Conservation (phyloP, 2,113 vertebrate species). For the Eulemur rufifrons region DNA sequence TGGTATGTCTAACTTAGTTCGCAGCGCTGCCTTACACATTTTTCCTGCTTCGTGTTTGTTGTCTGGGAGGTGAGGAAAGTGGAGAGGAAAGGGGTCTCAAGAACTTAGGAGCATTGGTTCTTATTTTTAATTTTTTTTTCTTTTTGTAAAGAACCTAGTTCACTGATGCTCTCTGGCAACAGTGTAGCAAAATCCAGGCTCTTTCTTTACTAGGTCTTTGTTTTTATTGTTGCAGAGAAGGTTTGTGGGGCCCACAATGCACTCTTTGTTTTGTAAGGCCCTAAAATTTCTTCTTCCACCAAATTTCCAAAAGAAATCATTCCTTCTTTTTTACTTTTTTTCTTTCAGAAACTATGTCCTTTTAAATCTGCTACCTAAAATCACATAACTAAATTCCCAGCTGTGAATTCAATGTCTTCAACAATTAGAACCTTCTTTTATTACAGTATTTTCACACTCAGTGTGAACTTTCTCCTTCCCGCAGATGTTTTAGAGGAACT, state of each 20-base stretch:
- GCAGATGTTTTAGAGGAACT: neutral
- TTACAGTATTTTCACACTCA: neutral
- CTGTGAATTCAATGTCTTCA: neutral
- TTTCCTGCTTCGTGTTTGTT: neutral
- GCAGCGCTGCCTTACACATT: neutral
- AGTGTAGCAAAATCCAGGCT: fast-evolving
- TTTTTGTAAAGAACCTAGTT: neutral
- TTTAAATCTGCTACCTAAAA: neutral
- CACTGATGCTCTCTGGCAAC: neutral
- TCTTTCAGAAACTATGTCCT: neutral
- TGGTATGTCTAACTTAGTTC: neutral
- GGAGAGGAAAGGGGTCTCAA: neutral
- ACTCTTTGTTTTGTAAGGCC: neutral
- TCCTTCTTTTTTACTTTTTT: neutral
- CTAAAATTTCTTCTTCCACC: neutral
- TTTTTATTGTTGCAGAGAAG: neutral
- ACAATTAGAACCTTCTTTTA: neutral
- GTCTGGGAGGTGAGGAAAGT: too few relatives aligned
- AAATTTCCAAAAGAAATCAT: neutral
- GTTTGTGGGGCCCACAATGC: too few relatives aligned
- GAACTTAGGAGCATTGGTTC: neutral
- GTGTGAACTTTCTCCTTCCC: neutral
- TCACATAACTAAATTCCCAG: neutral
- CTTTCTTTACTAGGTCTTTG: neutral
- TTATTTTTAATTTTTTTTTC: neutral